Evolutionary conservation across 1,140 invertebrate species (phyloP), one percentile per base, ranked within the genome.

Genomic region (Parapsyche elsis): DNA sequence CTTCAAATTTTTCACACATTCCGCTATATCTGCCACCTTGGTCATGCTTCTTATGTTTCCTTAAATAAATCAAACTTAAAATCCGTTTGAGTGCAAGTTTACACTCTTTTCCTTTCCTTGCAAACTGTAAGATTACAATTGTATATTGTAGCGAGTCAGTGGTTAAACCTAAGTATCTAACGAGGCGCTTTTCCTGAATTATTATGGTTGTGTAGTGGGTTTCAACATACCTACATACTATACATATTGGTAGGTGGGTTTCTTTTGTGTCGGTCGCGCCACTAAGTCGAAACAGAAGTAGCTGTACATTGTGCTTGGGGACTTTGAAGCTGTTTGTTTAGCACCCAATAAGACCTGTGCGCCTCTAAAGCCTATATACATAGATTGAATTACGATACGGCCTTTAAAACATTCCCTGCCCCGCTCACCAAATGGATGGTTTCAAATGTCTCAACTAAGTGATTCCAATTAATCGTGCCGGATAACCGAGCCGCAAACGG

Each of bases 311-410:
- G 64, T 67, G 24, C 24, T 19, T 53, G 5, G 64, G 64, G 64
- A 67, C 64, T 73, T 73, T 73, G 71, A 73, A 73, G 45, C 71
- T 73, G 71, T 73, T 73, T 73, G 38, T 16, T 46, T 19, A 73
- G 71, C 44, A 73, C 71, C 71, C 71, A 73, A 73, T 73, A 73
- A 73, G 71, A 73, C 71, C 71, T 67, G 19, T 19, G 19, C 61
- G 24, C 24, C 12, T 73, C 71, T 73, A 73, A 73, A 73, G 71
- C 71, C 71, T 73, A 46, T 73, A 73, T 46, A 73, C 71, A 73
- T 46, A 73, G 71, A 73, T 73, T 21, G 71, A 73, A 73, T 73
- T 73, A 73, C 71, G 71, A 73, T 73, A 45, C 44, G 71, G 71
- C 71, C 71, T 73, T 73, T 73, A 73, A 73, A 73, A 73, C 71